Evolutionary conservation across 2,888 invertebrate genomes (phyloP), one percentile per base, ranked within the genome.

Genomic region (Perdita meconis): DNA sequence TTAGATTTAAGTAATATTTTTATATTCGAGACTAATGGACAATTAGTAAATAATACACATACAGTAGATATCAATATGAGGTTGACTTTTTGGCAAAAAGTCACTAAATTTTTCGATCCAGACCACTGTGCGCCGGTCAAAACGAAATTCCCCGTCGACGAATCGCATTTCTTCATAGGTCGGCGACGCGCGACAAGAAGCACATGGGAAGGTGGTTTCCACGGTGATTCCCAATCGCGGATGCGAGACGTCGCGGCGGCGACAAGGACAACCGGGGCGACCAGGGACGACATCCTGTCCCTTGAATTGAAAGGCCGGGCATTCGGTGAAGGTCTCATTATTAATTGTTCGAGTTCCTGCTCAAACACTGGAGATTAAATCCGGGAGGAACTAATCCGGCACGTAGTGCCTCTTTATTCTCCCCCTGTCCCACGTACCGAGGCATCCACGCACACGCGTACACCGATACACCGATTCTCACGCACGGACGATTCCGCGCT

Each of bases 261-360:
- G 80, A 65, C 56, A 66, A 55, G 65, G 76, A 70, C 74, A 76
- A 74, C 53, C 47, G 73, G n/a, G n/a, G 71, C 55, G 47, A 69
- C 66, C 51, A 70, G 77, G 30, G 80, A 75, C 86, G 87, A 88
- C 87, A 88, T 88, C 89, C 89, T 88, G 89, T 85, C 84, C 82
- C 77, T 60, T 59, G 78, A 72, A 77, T 77, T 84, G 86, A 86
- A 87, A 86, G 85, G 78, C 81, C 80, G 73, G 81, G 75, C 81
- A 72, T 81, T 84, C 80, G 79, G 76, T 68, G 72, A 75, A 79
- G 82, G 80, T 80, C 80, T 82, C 81, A 88, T 89, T 90, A 89
- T 90, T 89, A 90, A 91, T 91, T 91, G 90, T 91, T 91, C 90
- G 87, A 88, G 90, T 90, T 90, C 89, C 90, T 90, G 89, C 83